phyloP scores from a whole-genome alignment of 2,113 vertebrate genomes.

The Chlamydotis undulata region DNA sequence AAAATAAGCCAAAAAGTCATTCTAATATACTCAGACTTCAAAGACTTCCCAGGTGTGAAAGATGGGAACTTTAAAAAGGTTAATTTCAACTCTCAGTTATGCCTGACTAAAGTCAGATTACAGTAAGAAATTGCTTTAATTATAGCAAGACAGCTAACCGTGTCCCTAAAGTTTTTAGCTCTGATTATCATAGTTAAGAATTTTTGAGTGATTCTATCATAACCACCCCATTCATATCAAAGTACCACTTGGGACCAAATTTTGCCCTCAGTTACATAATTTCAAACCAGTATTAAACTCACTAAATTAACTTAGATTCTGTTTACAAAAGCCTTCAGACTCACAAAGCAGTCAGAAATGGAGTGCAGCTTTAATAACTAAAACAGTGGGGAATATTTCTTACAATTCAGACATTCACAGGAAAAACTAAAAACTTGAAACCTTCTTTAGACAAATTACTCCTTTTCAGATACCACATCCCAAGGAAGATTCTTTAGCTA shows the following conservation, averaged over 20 bases:
- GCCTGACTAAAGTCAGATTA: conserved; percentile 1
- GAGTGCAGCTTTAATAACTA: neutral
- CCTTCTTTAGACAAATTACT: neutral
- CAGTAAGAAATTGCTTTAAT: conserved; percentile 16
- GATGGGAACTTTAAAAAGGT: conserved; percentile 6
- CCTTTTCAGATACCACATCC: neutral
- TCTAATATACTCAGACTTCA: neutral
- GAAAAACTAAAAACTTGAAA: neutral
- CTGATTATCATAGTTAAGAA: neutral
- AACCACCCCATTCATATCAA: neutral
- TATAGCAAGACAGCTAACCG: neutral
- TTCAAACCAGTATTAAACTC: neutral
- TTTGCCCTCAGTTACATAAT: neutral
- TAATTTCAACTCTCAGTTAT: conserved; percentile 33
- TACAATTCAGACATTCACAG: neutral
- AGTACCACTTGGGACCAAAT: neutral
- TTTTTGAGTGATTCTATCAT: neutral
- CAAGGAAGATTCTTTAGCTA: neutral
- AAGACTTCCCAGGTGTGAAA: neutral
- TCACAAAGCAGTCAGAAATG: neutral
- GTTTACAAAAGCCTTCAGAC: neutral
- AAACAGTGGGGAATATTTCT: neutral
- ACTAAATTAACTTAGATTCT: neutral
- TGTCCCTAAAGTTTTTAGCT: neutral
- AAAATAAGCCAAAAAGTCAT: neutral